Percentiles rank a stretch among this genome's conserved stretches.
These are phyloP conservation scores for Glossosoma conforme DNA, from an alignment of 1,140 invertebrate genomes.

Conservation along the genomic window DNA sequence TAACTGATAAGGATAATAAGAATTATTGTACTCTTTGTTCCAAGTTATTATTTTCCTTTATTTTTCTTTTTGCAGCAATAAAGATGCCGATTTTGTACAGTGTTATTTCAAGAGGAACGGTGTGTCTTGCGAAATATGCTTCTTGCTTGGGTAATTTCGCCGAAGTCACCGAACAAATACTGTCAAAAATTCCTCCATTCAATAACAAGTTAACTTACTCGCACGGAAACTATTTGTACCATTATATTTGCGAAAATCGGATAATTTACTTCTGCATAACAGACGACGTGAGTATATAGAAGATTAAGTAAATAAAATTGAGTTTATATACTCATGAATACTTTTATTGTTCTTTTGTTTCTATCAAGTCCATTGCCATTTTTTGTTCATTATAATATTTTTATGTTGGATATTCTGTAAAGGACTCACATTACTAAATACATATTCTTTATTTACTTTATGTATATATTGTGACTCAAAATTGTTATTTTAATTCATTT, in stretches of 20 bases:
- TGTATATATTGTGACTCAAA: too few relatives aligned
- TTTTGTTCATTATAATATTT: constrained; percentile 2
- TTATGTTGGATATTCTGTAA: too few relatives aligned
- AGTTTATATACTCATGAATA: constrained; percentile 12
- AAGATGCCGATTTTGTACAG: constrained; percentile 84
- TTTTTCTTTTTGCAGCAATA: constrained; percentile 6
- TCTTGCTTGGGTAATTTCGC: constrained; percentile 89
- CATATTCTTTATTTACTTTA: too few relatives aligned
- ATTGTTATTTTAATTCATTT: too few relatives aligned
- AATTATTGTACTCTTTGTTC: constrained; percentile 17
- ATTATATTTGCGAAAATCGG: constrained; percentile 82
- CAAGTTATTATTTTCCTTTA: constrained; percentile 6
- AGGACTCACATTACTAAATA: too few relatives aligned
- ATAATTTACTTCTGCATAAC: constrained; percentile 92
- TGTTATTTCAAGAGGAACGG: constrained; percentile 81
- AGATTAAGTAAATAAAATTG: constrained; percentile 12
- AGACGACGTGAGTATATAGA: constrained; percentile 76
- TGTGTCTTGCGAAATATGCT: constrained; percentile 83
- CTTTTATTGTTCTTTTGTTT: not conserved
- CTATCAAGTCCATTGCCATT: not conserved
- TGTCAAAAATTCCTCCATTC: constrained; percentile 76
- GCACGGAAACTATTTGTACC: constrained; percentile 88
- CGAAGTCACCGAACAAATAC: constrained; percentile 88
- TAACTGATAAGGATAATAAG: too few relatives aligned
- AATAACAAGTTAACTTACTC: constrained; percentile 89